Percentiles rank a stretch among this genome's conserved stretches.
These are phyloP conservation scores for Cotesia chilonis DNA, from an alignment of 1,140 invertebrate genomes.

Conservation along the genomic window DNA sequence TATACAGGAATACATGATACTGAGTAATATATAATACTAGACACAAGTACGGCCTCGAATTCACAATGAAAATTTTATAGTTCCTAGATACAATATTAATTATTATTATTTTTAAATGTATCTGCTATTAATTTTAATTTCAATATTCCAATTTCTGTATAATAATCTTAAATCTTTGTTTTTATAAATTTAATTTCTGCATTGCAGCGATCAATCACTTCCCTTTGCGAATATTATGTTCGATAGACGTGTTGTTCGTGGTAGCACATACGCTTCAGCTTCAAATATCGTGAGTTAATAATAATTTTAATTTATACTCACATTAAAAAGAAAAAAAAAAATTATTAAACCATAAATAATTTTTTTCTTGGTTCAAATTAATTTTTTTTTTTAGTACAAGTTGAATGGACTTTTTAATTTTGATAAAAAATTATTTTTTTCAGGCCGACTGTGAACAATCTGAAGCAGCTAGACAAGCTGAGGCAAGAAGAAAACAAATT, in stretches of 20 bases:
- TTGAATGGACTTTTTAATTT: background rate
- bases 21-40: background rate
- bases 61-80: background rate
- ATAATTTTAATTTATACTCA: constrained; percentile 18
- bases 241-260: constrained; percentile 82
- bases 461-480: constrained; percentile 68
- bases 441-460: constrained; percentile 70
- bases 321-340: background rate
- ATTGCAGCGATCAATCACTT: constrained; percentile 62
- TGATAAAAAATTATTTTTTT: constrained; percentile 11
- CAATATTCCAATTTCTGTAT: background rate
- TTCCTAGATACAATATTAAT: background rate
- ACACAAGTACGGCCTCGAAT: constrained; percentile 20
- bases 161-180: constrained; percentile 20
- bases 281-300: constrained; percentile 62
- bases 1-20: constrained; percentile 9
- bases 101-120: background rate
- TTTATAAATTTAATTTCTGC: constrained; percentile 31
- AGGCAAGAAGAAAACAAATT: constrained; percentile 70
- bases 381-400: background rate
- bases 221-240: constrained; percentile 84
- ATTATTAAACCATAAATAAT: background rate
- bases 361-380: background rate
- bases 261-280: constrained; percentile 77
- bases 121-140: background rate